Percentiles rank a stretch among this genome's conserved stretches.
Conservation (phyloP, 2,888 invertebrate species). For the Frankliniella intonsa region DNA sequence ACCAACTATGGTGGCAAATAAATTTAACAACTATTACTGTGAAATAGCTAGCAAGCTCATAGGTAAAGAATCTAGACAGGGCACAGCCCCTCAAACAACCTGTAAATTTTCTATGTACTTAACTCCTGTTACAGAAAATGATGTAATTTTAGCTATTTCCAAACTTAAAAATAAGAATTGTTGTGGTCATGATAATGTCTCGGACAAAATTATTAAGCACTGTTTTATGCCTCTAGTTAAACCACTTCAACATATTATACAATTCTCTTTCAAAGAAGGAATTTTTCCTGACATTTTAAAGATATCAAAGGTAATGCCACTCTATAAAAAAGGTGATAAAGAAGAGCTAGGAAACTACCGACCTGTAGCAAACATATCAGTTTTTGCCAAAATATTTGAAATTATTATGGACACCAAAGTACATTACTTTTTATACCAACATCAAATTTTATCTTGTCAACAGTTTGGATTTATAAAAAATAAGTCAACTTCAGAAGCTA, state of each 20-base stretch:
- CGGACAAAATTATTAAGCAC: constrained; percentile 8
- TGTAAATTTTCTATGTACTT: constrained; percentile 3
- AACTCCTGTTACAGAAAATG: background rate
- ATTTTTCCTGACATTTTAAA: constrained; percentile 31
- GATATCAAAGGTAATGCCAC: constrained; percentile 28
- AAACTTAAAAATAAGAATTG: constrained; percentile 30
- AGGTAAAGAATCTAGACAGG: constrained; percentile 4
- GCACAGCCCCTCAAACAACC: background rate
- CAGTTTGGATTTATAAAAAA: too few relatives aligned
- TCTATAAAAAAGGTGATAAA: constrained; percentile 32
- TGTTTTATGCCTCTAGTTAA: background rate
- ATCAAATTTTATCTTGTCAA: too few relatives aligned
- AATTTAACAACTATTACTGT: constrained; percentile 22
- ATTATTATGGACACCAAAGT: too few relatives aligned
- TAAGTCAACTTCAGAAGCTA: too few relatives aligned
- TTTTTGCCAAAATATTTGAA: too few relatives aligned
- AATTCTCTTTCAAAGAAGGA: constrained; percentile 31
- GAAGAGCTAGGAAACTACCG: constrained; percentile 30
- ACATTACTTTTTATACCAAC: too few relatives aligned
- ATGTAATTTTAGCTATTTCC: constrained; percentile 9
- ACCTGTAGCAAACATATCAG: constrained; percentile 29
- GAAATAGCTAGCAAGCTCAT: constrained; percentile 6
- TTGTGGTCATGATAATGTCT: constrained; percentile 29
- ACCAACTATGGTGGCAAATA: background rate
- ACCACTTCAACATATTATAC: constrained; percentile 9